A percentile compares a stretch with the other conserved stretches of the same genome.
Evolutionary conservation across 2,113 vertebrate species (phyloP).

Genomic region (Megaceryle torquata): DNA sequence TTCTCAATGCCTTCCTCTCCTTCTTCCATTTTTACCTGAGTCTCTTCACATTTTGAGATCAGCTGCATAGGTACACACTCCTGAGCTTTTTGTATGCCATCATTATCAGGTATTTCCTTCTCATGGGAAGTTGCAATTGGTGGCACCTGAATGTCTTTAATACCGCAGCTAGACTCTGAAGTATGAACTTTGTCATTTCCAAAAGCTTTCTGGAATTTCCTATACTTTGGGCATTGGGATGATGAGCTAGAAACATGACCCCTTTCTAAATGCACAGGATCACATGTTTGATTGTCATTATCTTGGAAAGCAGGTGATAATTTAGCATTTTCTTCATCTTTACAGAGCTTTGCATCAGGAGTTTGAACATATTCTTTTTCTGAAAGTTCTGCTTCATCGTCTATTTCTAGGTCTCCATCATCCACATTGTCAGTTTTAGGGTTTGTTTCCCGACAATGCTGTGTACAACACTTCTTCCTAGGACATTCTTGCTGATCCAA

Average conservation of each 20-base stretch:
- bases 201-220: constrained; percentile 80
- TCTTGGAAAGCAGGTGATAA: constrained; percentile 26
- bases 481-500: constrained; percentile 61
- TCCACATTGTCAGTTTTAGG: constrained; percentile 6
- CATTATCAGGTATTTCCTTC: constrained; percentile 61
- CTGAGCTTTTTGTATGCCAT: constrained; percentile 66
- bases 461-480: constrained; percentile 77
- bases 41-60: constrained; percentile 68
- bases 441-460: constrained; percentile 70
- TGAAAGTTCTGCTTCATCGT: constrained; percentile 61
- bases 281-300: constrained; percentile 57
- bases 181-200: constrained; percentile 79
- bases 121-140: constrained; percentile 71
- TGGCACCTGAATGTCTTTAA: constrained; percentile 72
- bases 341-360: constrained; percentile 48
- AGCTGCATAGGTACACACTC: constrained; percentile 60
- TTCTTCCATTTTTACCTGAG: constrained; percentile 53
- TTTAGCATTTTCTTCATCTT: constrained; percentile 64
- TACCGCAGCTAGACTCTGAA: constrained; percentile 75
- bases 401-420: constrained; percentile 55
- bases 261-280: constrained; percentile 64
- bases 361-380: constrained; percentile 57
- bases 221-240: constrained; percentile 78
- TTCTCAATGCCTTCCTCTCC: constrained; percentile 1
- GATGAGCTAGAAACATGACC: constrained; percentile 55